Evolutionary conservation across 2,888 invertebrate genomes (phyloP).

Genomic region (Eristalis arbustorum): DNA sequence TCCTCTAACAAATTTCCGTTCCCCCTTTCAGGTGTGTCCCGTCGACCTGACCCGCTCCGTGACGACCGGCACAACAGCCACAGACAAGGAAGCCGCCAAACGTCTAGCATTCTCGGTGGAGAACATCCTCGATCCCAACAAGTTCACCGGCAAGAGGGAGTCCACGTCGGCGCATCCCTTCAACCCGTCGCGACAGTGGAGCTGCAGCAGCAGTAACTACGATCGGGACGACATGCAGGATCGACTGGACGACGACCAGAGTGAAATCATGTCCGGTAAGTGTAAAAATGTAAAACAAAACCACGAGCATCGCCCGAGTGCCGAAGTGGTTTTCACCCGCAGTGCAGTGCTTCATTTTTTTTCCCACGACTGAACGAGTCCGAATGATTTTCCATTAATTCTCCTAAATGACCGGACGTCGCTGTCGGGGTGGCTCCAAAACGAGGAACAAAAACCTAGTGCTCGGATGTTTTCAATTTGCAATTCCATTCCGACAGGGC

Average conservation of each 20-base stretch:
- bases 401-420: conserved; percentile 66
- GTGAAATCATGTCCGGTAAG: conserved; percentile 82
- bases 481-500: conserved; percentile 34
- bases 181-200: conserved; percentile 80
- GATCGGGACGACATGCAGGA: conserved; percentile 79
- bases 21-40: conserved; percentile 77
- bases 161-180: conserved; percentile 71
- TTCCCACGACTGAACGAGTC: conserved; percentile 47
- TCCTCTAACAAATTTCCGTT: not conserved
- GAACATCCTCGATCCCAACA: conserved; percentile 94
- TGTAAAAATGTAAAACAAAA: conserved; percentile 20
- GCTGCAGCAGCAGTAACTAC: conserved; percentile 78
- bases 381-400: conserved; percentile 72
- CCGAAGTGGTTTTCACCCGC: conserved; percentile 46
- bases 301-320: not conserved
- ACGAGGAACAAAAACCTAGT: conserved; percentile 42
- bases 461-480: conserved; percentile 55
- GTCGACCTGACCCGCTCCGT: conserved; percentile 80
- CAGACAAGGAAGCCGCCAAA: conserved; percentile 79
- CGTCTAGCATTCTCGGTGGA: conserved; percentile 93
- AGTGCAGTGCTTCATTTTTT: conserved; percentile 42
- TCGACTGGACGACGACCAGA: conserved; percentile 79
- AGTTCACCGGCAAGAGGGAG: conserved; percentile 88
- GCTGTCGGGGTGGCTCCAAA: no score
- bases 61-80: conserved; percentile 75